Evolutionary conservation across 92 coral and sea anemone genomes (phyloP), one percentile per base, ranked within the genome.

Genomic region (Actinernus sp.): DNA sequence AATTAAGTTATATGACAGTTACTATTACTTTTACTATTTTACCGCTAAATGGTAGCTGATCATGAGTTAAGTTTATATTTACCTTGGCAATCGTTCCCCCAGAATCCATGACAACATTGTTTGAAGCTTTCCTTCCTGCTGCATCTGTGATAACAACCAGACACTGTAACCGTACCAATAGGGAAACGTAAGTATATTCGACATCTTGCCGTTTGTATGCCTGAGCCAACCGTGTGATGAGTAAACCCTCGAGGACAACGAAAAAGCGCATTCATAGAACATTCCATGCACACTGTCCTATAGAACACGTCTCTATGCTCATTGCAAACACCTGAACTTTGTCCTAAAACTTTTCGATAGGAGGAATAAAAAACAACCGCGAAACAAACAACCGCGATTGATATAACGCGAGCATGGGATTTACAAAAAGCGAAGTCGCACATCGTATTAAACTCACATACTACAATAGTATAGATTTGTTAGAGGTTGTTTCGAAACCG

Each of bases 81-180:
- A 93, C 98, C 96, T 76, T 71, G 71, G 40, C 98, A 93, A 36
- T 81, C 88, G 8, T 26, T 46, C 64, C 98, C 98, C 98, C 98
- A 93, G 45, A 56, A 82, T 10, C 81, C 88, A 22, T 2, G 36
- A 27, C 98, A 93, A 32, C 96, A 93, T 20, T 71, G 70, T 22
- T 74, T 49, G 28, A 19, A 29, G 7, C 32, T 44, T 5, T 58
- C 68, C 2, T 50, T 55, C 47, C 72, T 63, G 2, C 53, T 28
- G 36, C 97, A 90, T n/a, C 73, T 44, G 43, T 90, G 96, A 50
- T 65, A 68, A 54, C 98, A 93, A 1, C 92, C 92, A 31, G 73
- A 76, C 0, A 85, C 81, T 13, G 49, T 55, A 14, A 71, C 71
- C 0, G 1, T 12, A 11, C 91, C 91, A 11, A 78, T 63, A 47